Evolutionary conservation across 2,888 invertebrate genomes (phyloP), one percentile per base, ranked within the genome.

Genomic region (Cryptophagus acutangulus): DNA sequence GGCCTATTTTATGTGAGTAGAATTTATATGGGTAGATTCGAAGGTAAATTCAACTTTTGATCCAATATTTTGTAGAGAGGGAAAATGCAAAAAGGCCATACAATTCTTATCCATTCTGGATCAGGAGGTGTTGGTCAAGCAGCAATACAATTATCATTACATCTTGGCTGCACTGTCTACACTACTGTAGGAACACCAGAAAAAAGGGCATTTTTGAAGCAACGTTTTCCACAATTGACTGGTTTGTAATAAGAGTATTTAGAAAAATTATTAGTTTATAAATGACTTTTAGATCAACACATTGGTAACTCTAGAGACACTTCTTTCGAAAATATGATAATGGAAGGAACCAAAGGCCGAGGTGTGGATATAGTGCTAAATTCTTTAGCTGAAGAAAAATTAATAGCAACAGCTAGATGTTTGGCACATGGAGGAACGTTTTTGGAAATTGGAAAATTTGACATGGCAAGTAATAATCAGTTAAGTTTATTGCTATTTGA

Each of bases 301-400:
- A 57, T 59, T 12, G 57, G 57, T 2, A 54, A 92, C 67, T 90
- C 94, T 5, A 79, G 91, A 55, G 85, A 92, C 62, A 76, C 81
- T 0, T 81, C 84, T 1, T 97, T 97, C 66, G 94, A 95, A 65
- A 77, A 81, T 49, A 82, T 93, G 78, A 77, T 97, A 38, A 75
- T 84, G 54, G 74, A 74, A 33, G 77, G 81, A 58, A 95, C 95
- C 0, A 75, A 83, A 4, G 94, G 95, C 8, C 75, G 75, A 52
- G 94, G 95, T 24, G 95, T 97, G 0, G 89, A 97, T 61, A 71
- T 94, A 37, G 87, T 96, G 9, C 71, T 92, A 4, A 97, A 97
- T 67, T 94, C 93, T 0, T 70, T 97, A 29, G 81, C 94, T 1
- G 94, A 91, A 59, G 94, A 96, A 31, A 95, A 95, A 67, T 74